Evolutionary conservation across 2,888 invertebrate genomes (phyloP), one percentile per base, ranked within the genome.

Genomic region (Maniola hyperantus): DNA sequence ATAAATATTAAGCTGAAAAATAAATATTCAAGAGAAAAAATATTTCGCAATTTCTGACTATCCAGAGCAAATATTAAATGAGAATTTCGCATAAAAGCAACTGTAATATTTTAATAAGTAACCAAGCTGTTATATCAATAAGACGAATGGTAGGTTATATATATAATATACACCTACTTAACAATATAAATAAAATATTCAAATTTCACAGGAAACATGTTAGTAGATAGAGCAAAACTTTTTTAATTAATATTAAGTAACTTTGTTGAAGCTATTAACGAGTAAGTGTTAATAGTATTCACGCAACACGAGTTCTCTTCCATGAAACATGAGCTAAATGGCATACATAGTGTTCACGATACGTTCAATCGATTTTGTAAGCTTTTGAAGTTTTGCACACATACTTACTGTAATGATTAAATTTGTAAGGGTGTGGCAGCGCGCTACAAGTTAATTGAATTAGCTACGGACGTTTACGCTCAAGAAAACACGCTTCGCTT

Each of bases 361-460:
- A 46, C 11, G 6, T 44, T 44, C 18, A 46, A 54, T 54, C 55
- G 63, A 63, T 48, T 54, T 42, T 54, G 8, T 34, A 33, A 26
- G 44, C 63, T 63, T 50, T 53, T 36, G 18, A 46, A 63, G 18
- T 46, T 53, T 55, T 42, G 34, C 53, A 63, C 44, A 34, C 33
- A 46, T 63, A 62, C 44, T 20, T 36, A 39, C 60, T 33, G 34
- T 48, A 55, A 64, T 18, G 34, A 46, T 34, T 20, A 33, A 53
- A 48, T 34, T 1, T 58, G n/a, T n/a, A n/a, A 61, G 20, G 61
- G 61, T 61, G 61, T 34, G 61, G 51, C 61, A 36, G 39, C 50
- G 36, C 50, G 36, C 61, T 5, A 51, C 50, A n/a, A 50, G 51
- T 39, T 61, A 61, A 61, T 61, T 61, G 34, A 61, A 61, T 61